Base-by-base conservation (phyloP, 2,888 invertebrate species). In the Masnerella sp. region DNA sequence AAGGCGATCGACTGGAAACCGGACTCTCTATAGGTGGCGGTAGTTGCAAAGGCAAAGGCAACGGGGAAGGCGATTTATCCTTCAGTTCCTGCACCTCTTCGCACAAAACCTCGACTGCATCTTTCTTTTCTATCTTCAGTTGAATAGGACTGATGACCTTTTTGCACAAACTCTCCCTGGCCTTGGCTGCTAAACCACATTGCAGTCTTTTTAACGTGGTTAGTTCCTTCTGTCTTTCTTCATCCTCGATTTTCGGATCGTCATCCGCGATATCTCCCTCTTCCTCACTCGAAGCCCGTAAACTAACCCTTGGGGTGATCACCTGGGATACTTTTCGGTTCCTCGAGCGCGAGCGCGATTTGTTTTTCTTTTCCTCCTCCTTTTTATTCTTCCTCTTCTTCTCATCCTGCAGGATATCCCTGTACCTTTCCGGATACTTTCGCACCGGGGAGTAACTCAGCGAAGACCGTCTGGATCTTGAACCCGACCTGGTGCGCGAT, bases 361-460 rank as follows among this genome's bases (percentile, higher is more conserved):
- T 82, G 2, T 69, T 68, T 17, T 85, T 84, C n/a, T 84, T 87
- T 20, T 87, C 84, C 0, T 76, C 75, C 20, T 64, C 77, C 42
- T 78, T 90, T 89, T 74, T 88, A 89, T 77, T 91, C 91, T 81
- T 92, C 91, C 72, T 80, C 75, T 90, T 90, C 79, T 90, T 90
- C 69, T 89, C 90, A 0, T 90, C 90, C 52, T 91, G 91, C 28
- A 92, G 88, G 36, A 92, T 91, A 72, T 93, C 93, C 18, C 89
- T 89, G 82, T 93, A 93, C 0, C 92, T 89, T 79, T 93, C 93
- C 0, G 93, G 92, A 85, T 92, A 90, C 11, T 91, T 89, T 1
- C 91, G 89, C 0, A 92, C 91, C 0, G 93, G 93, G 0, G 93
- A 93, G 79, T 93, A 93, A 78, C 93, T 93, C 49, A 93, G 85